Conservation (phyloP, 2,888 invertebrate species). For the Clanis bilineata region DNA sequence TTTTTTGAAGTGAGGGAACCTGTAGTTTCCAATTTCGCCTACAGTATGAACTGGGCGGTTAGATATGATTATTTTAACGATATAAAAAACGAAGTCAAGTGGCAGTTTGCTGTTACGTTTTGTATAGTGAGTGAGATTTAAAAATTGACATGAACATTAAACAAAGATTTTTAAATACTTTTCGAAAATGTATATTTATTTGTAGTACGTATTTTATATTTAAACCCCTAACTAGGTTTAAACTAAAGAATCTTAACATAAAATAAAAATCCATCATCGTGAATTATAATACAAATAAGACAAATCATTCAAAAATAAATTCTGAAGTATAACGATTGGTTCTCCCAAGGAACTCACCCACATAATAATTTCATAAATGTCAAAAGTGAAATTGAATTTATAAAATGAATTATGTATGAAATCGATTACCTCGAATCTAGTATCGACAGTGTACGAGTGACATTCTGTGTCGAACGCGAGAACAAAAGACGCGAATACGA, state of each 20-base stretch:
- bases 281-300: neutral
- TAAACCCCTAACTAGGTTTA: neutral
- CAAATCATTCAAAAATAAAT: neutral
- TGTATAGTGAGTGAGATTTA: too few species aligned
- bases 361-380: neutral
- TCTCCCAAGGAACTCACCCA: neutral
- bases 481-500: slow-evolving; percentile 75
- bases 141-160: too few species aligned
- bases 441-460: slow-evolving; percentile 40
- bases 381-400: slow-evolving; percentile 9
- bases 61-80: too few species aligned
- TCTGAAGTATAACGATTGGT: neutral
- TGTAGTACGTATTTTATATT: too few species aligned
- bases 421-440: slow-evolving; percentile 21
- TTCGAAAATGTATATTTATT: too few species aligned
- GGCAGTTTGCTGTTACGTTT: too few species aligned
- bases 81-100: too few species aligned
- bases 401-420: slow-evolving; percentile 10
- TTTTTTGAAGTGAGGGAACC: too few species aligned
- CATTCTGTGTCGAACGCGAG: slow-evolving; percentile 78
- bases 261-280: neutral
- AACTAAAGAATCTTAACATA: neutral
- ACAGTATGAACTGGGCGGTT: too few species aligned
- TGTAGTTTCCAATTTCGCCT: too few species aligned
- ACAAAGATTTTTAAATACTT: too few species aligned